These are phyloP conservation scores for Bombus affinis DNA, from an alignment of 1,140 invertebrate species.

Conservation along the genomic window DNA sequence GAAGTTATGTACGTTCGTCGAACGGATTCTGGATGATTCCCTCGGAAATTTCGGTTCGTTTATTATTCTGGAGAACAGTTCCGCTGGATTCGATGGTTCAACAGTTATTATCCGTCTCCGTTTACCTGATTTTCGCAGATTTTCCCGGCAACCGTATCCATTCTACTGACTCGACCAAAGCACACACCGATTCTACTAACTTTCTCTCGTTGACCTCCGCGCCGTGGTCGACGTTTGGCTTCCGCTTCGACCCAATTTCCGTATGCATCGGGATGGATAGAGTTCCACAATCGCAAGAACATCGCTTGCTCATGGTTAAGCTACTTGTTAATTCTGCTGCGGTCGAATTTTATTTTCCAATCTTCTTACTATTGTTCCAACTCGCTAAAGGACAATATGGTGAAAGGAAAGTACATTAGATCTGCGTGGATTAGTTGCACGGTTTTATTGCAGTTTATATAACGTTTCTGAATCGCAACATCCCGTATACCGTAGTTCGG, in stretches of 20 bases:
- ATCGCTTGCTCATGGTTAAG: neutral
- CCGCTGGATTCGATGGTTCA: neutral
- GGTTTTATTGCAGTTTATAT: no score
- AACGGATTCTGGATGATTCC: neutral
- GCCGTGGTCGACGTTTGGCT: constrained; percentile 2
- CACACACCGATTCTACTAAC: neutral
- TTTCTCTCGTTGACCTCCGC: constrained; percentile 16
- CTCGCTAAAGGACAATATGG: neutral
- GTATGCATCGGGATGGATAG: neutral
- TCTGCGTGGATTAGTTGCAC: no score
- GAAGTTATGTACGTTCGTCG: constrained; percentile 1
- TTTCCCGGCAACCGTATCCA: neutral
- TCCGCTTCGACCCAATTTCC: constrained; percentile 2
- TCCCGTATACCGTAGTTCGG: no score
- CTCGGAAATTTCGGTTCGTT: constrained; percentile 25
- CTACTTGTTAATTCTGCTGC: neutral
- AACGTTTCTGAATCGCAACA: no score
- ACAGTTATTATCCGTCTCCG: constrained; percentile 2
- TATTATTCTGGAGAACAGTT: neutral
- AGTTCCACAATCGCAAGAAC: neutral
- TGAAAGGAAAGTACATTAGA: no score
- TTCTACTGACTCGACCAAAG: neutral
- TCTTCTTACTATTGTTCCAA: neutral
- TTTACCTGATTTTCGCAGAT: constrained; percentile 27
- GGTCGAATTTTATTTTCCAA: neutral